Evolutionary conservation across 2,888 invertebrate genomes (phyloP).

Genomic region (Cephus spinipes): DNA sequence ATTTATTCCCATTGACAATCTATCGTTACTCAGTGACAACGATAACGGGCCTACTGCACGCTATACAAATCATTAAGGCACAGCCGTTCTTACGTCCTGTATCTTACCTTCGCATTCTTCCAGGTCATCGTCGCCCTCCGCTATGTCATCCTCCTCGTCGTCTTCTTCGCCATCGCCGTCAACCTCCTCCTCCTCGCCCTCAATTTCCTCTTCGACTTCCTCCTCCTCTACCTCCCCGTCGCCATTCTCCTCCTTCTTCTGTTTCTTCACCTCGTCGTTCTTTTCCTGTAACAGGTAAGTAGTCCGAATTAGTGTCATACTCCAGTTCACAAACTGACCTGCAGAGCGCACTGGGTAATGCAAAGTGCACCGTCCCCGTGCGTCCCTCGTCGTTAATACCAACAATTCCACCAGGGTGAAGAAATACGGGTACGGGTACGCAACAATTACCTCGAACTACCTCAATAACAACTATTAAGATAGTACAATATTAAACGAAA

Average conservation of each 20-base stretch:
- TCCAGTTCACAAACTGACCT: background rate
- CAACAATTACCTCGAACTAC: background rate
- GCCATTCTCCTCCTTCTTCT: conserved; percentile 84
- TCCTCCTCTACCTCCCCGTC: conserved; percentile 74
- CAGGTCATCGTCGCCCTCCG: conserved; percentile 69
- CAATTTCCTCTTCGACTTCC: conserved; percentile 74
- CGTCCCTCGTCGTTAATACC: background rate
- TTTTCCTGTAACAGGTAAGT: conserved; percentile 71
- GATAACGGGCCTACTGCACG: background rate
- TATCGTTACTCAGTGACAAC: background rate
- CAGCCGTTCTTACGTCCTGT: background rate
- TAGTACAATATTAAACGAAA: background rate
- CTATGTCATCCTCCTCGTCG: conserved; percentile 77
- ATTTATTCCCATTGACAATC: background rate
- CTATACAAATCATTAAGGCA: background rate
- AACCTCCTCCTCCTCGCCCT: conserved; percentile 73
- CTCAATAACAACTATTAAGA: background rate
- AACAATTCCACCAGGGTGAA: background rate
- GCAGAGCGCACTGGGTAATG: background rate
- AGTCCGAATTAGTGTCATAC: background rate
- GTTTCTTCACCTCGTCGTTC: conserved; percentile 80
- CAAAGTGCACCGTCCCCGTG: background rate
- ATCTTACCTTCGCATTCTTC: conserved; percentile 56
- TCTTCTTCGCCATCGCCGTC: conserved; percentile 74
- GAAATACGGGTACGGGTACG: background rate